phyloP scores from a whole-genome alignment of 2,888 invertebrate genomes.

The Lasioglossum malachurum region DNA sequence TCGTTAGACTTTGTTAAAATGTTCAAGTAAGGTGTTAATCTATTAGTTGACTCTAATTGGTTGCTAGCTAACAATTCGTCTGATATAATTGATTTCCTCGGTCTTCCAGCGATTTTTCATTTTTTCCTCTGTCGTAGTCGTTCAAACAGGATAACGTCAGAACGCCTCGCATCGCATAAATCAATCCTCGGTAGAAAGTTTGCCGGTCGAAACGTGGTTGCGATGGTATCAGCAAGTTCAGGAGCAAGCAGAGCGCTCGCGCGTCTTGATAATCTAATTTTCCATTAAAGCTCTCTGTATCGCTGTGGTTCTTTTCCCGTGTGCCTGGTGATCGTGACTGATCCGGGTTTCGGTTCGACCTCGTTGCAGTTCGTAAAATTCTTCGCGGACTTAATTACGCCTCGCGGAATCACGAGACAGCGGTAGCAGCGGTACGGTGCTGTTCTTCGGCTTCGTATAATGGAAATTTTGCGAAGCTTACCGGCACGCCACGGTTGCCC shows the following conservation, averaged over 20 bases:
- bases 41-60: too few species aligned
- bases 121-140: too few species aligned
- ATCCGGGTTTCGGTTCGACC: neutral
- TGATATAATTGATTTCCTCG: neutral
- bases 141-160: neutral
- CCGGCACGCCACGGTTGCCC: constrained; percentile 72
- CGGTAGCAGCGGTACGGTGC: constrained; percentile 39
- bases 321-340: neutral
- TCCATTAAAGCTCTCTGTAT: neutral
- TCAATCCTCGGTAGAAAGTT: constrained; percentile 6
- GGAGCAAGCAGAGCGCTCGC: neutral
- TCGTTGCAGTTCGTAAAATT: constrained; percentile 33
- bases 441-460: constrained; percentile 41
- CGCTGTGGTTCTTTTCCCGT: neutral
- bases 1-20: too few species aligned
- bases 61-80: neutral
- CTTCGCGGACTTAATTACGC: constrained; percentile 66
- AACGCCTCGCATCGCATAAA: neutral
- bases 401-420: constrained; percentile 54
- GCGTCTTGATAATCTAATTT: constrained; percentile 20
- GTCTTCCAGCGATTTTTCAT: neutral
- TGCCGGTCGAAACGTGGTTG: neutral
- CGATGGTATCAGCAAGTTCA: constrained; percentile 10
- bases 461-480: constrained; percentile 71
- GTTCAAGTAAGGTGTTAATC: too few species aligned